Base-by-base conservation (phyloP, 1,140 invertebrate species). In the Drosophila simulans region DNA sequence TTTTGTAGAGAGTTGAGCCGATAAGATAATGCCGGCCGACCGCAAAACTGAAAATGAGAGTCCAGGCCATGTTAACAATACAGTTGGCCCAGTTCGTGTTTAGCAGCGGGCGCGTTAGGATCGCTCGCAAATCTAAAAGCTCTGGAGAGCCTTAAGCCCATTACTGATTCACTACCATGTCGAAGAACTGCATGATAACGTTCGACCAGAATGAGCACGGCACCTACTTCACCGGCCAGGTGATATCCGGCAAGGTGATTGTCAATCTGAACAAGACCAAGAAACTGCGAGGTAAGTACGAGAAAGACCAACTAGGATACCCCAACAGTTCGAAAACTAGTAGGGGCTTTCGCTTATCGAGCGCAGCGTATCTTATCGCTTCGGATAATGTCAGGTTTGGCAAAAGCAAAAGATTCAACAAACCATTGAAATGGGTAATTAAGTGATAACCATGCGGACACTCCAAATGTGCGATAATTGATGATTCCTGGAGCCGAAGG, bases 151-250 rank as follows among this genome's bases (percentile, higher is more conserved):
- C n/a, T 25, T 8, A n/a, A n/a, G 5, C 31, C 5, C 5, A 8
- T 13, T n/a, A 42, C 27, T 15, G 4, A 13, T 31, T 43, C 46
- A 27, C 49, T 52, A 35, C 48, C 65, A 91, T 91, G 80, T 80
- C 85, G 5, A 91, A 88, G 15, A 81, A 91, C 40, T 93, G 93
- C 81, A 81, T 91, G 59, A 93, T 94, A 54, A 84, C 92, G 37
- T 93, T 94, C 57, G 93, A 92, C 77, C 80, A 94, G 68, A 94
- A 93, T 79, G 93, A 93, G 13, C 91, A 92, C 22, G 91, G 84
- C 37, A 92, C 93, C 4, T 94, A 93, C 77, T 94, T 93, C 88
- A 93, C 93, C 22, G 94, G 94, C 12, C 93, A 94, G 80, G 92
- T 90, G 34, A 91, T 94, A 10, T 92, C 91, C 59, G 94, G 94